Evolutionary conservation across 2,113 vertebrate genomes (phyloP).

Genomic region (Myotis yumanensis): DNA sequence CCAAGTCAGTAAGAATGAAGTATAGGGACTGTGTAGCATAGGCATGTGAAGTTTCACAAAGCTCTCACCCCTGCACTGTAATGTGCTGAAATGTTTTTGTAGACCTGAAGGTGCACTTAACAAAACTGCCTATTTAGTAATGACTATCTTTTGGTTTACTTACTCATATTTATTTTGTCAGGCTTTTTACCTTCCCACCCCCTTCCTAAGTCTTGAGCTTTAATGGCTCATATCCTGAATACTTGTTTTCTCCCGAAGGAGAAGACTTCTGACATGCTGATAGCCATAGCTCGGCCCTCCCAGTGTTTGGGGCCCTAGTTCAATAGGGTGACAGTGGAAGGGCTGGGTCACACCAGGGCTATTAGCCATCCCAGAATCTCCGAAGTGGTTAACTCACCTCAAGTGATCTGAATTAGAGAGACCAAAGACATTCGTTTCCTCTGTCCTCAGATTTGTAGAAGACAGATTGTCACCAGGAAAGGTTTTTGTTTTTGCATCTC

Average conservation of each 20-base stretch:
- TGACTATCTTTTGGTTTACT: constrained; percentile 53
- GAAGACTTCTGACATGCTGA: constrained; percentile 57
- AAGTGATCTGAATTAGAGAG: constrained; percentile 68
- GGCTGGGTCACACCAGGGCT: constrained; percentile 42
- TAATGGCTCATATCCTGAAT: not conserved
- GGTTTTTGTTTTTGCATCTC: not conserved
- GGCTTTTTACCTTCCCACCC: not conserved
- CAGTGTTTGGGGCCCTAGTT: constrained; percentile 33
- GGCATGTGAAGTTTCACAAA: constrained; percentile 75
- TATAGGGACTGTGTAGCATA: constrained; percentile 80
- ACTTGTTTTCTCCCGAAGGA: constrained; percentile 47
- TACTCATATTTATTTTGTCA: constrained; percentile 22
- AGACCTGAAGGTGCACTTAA: constrained; percentile 86
- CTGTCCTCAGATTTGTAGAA: constrained; percentile 67
- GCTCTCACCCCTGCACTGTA: constrained; percentile 66
- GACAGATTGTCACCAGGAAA: constrained; percentile 38
- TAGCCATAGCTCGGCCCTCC: constrained; percentile 54
- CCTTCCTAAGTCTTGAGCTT: constrained; percentile 43
- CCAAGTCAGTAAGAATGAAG: constrained; percentile 60
- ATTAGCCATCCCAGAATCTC: constrained; percentile 63
- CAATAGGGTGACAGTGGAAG: constrained; percentile 55
- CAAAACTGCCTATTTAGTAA: constrained; percentile 77
- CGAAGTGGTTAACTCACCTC: constrained; percentile 57
- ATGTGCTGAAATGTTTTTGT: constrained; percentile 84
- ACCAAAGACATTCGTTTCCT: constrained; percentile 75